Conservation (phyloP, 2,113 vertebrate species). For the Cygnus buccinator region DNA sequence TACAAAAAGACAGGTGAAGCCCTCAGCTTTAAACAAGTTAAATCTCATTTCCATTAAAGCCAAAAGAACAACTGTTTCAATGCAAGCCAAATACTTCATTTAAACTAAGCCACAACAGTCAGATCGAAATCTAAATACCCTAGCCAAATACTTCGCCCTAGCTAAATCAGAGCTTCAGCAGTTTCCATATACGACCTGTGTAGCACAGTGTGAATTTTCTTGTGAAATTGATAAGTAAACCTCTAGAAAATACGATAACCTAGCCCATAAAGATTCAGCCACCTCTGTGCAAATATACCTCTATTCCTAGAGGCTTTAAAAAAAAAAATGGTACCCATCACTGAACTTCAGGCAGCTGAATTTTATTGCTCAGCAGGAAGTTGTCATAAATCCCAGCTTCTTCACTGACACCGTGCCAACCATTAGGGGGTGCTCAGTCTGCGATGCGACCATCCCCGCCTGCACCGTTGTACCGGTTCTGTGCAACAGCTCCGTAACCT, state of each 20-base stretch:
- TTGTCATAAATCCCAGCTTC: background rate
- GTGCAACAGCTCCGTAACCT: background rate
- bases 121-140: background rate
- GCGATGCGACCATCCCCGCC: background rate
- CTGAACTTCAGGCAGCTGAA: background rate
- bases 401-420: background rate
- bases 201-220: background rate
- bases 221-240: background rate
- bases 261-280: background rate
- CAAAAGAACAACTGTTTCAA: background rate
- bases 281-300: background rate
- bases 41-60: background rate
- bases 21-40: background rate
- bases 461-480: background rate
- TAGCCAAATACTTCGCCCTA: background rate
- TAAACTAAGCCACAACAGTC: background rate
- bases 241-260: background rate
- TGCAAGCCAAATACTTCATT: background rate
- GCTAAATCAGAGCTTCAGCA: background rate
- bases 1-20: background rate
- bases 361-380: background rate
- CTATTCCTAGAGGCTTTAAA: background rate
- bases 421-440: background rate
- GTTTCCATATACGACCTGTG: background rate
- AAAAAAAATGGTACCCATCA: background rate